Base-by-base conservation (phyloP, 2,113 vertebrate species). In the Myocastor coypus region DNA sequence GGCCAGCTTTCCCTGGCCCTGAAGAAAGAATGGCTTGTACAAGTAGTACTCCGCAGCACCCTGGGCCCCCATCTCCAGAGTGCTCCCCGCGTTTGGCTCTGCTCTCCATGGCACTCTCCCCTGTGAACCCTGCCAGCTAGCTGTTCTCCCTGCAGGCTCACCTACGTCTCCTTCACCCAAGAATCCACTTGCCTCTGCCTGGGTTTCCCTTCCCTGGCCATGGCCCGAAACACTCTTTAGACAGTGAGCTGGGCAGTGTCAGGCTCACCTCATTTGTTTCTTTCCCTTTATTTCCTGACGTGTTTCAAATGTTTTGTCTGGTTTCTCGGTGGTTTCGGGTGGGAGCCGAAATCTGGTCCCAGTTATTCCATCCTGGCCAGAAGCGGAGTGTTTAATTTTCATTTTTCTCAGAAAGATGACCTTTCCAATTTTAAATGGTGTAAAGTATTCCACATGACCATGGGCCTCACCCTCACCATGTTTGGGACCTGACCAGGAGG, bases 301-400 rank as follows among this genome's bases (percentile, higher is more conserved):
- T n/a, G 50, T 93, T 78, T 96, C n/a, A n/a, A 40, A 84, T 87
- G 73, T 92, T 94, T 91, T 69, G 88, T 95, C 94, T 97, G 86
- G 78, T 83, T 96, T n/a, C 82, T 85, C 68, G 89, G 95, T 96
- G 86, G 91, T 92, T 95, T 92, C 0, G 32, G 64, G 95, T 86
- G 63, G 92, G 86, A 91, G 20, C 40, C 78, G 87, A 59, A 46
- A 85, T 96, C 89, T 89, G 64, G 86, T 85, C 75, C 66, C 78
- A 94, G 73, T 88, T 89, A 73, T 63, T 83, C 73, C 78, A 69
- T 97, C 66, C 78, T 89, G 88, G 80, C 86, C 42, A 75, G 66
- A 84, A 94, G 83, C 24, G 85, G 52, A 85, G 73, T 34, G 26
- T 82, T 94, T 81, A 37, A 34, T 93, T 87, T 90, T 59, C 46